Conservation (phyloP, 2,797 vertebrate genomes). For the Rhinoraja longicauda region DNA sequence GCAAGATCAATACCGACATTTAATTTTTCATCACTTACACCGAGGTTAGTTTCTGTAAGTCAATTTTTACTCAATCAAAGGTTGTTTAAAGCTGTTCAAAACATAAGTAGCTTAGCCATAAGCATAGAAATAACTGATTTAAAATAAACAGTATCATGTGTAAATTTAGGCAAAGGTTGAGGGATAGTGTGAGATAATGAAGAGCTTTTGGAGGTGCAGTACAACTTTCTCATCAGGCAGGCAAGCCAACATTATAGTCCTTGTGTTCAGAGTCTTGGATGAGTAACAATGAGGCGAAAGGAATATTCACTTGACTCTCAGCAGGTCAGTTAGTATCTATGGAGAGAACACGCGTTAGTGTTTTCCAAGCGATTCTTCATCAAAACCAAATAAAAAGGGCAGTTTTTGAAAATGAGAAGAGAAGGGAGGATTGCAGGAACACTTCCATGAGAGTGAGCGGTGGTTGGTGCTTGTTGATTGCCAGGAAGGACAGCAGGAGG, state of each 20-base stretch:
- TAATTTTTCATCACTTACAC: constrained; percentile 23
- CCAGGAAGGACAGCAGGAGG: background rate
- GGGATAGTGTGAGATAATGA: background rate
- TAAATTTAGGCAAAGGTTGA: background rate
- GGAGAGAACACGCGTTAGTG: background rate
- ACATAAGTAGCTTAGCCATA: background rate
- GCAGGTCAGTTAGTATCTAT: background rate
- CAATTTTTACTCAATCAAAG: constrained; percentile 10
- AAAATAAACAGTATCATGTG: background rate
- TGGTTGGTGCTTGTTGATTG: background rate
- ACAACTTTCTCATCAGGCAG: background rate
- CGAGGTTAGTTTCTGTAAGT: background rate
- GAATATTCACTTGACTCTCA: background rate
- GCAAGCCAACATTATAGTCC: background rate
- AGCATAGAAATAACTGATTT: background rate
- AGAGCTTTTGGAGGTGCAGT: background rate
- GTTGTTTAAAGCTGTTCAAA: background rate
- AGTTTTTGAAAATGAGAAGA: background rate
- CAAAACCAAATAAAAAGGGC: background rate
- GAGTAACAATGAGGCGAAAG: background rate
- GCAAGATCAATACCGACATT: background rate
- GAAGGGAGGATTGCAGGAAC: background rate
- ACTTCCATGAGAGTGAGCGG: too few relatives aligned
- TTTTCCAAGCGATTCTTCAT: background rate
- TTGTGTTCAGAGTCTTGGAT: background rate